phyloP scores from a whole-genome alignment of 1,140 invertebrate genomes.

The Leucophenga varia region DNA sequence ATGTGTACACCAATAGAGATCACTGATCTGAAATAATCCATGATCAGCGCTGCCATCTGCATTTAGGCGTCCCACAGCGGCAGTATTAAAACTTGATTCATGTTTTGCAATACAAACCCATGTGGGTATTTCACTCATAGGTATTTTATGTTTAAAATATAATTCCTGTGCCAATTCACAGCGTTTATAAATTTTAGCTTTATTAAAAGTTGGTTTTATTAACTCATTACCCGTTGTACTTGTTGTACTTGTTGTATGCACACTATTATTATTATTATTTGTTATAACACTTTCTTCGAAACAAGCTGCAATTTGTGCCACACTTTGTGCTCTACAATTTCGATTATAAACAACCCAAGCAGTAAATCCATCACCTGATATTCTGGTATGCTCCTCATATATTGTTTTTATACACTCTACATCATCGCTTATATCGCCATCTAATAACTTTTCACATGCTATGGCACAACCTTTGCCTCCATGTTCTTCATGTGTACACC shows the following conservation, averaged over 20 bases:
- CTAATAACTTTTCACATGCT: conserved; percentile 60
- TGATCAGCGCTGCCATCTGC: conserved; percentile 64
- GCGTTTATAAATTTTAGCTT: conserved; percentile 61
- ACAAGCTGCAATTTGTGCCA: conserved; percentile 26
- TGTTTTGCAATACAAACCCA: conserved; percentile 73
- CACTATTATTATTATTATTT: conserved; percentile 31
- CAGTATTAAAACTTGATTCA: conserved; percentile 69
- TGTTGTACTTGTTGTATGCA: conserved; percentile 51
- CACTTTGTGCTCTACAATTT: conserved; percentile 25
- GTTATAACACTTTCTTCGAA: conserved; percentile 11
- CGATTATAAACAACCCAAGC: conserved; percentile 61
- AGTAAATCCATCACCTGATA: conserved; percentile 67
- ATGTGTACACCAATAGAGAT: conserved; percentile 70
- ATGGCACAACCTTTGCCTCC: conserved; percentile 62
- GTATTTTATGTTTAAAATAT: conserved; percentile 56
- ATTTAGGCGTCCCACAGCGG: conserved; percentile 62
- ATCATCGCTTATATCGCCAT: conserved; percentile 68
- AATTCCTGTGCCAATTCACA: conserved; percentile 68
- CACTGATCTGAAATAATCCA: conserved; percentile 73
- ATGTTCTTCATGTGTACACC: conserved; percentile 65
- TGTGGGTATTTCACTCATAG: conserved; percentile 60
- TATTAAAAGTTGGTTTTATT: background rate
- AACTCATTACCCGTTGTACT: no score
- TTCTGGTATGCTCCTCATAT: conserved; percentile 61
- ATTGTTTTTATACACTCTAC: conserved; percentile 63